phyloP scores from a whole-genome alignment of 2,113 vertebrate genomes.

The Semicossyphus pulcher region DNA sequence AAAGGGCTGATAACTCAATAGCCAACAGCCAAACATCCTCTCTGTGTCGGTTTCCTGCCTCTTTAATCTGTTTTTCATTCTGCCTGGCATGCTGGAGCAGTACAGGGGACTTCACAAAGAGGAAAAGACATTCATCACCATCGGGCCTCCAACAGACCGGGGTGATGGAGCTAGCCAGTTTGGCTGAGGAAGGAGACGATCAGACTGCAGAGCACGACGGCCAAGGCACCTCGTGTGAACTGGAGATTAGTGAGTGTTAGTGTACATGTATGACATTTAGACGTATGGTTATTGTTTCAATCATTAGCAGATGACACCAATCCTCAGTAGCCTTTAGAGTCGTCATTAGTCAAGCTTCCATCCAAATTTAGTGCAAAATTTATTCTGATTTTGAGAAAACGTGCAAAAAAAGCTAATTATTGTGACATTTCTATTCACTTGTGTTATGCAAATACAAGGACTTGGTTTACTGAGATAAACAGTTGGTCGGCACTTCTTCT shows the following conservation, averaged over 20 bases:
- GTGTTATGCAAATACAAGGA: no score
- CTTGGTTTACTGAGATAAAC: no score
- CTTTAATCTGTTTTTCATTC: constrained; percentile 86
- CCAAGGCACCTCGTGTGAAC: constrained; percentile 40
- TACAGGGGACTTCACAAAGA: constrained; percentile 77
- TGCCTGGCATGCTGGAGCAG: constrained; percentile 76
- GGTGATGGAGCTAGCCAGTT: constrained; percentile 73
- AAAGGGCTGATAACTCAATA: constrained; percentile 86
- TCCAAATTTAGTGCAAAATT: not conserved
- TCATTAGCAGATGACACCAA: constrained; percentile 23
- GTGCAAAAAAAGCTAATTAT: no score
- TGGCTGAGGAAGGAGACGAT: constrained; percentile 64
- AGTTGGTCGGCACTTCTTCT: not conserved
- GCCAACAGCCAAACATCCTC: constrained; percentile 84
- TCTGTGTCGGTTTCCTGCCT: constrained; percentile 78
- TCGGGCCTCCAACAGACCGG: constrained; percentile 74
- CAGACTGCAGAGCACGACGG: constrained; percentile 62
- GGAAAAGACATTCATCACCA: constrained; percentile 82
- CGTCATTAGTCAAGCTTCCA: not conserved
- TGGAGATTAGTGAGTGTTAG: constrained; percentile 27
- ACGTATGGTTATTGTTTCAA: not conserved
- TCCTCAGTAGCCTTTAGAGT: not conserved
- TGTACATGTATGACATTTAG: not conserved
- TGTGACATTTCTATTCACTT: no score
- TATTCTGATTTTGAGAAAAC: not conserved